Base-by-base conservation (phyloP, 2,113 vertebrate species). In the Lagenorhynchus albirostris region DNA sequence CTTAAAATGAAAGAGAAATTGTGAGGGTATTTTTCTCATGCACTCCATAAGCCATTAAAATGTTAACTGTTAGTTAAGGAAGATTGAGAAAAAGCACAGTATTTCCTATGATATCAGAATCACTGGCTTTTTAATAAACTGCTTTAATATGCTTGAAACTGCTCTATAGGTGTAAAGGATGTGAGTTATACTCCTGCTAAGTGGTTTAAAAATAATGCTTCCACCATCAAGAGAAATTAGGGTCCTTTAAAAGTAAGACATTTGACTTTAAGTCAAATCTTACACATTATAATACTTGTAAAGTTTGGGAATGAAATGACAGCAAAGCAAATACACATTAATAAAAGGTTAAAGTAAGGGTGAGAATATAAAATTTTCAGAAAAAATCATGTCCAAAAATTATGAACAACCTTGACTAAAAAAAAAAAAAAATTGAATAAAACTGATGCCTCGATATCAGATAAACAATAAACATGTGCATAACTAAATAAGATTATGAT, bases 1-100 rank as follows among this genome's bases (percentile, higher is more conserved):
- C 73, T 94, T 97, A 71, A 95, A 93, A 74, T 20, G 67, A 36
- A 91, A 95, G 31, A 76, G 15, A 93, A 96, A 91, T 71, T 80
- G 74, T 79, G 58, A 55, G 21, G 9, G 20, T 91, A 91, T 95
- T 91, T 96, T 97, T 96, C 26, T 62, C 29, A 17, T 58, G 26
- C 1, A 67, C 41, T 94, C 31, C 25, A 58, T 73, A 89, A 86
- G 26, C 23, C 58, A 87, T 74, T 92, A 91, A 89, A 95, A 26
- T 79, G 83, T 79, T 94, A 92, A 70, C 21, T 92, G 4, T 38
- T 62, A 55, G 2, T 41, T 93, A 86, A 86, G 10, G n/a, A 89
- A 89, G 15, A 15, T 81, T 95, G 58, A 67, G 13, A 47, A 93
- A 90, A 92, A 50, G 47, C 9, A 81, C 58, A 83, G 4, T 47